phyloP scores from a whole-genome alignment of 2,888 invertebrate genomes.

The Eumacrocentrus americanus region DNA sequence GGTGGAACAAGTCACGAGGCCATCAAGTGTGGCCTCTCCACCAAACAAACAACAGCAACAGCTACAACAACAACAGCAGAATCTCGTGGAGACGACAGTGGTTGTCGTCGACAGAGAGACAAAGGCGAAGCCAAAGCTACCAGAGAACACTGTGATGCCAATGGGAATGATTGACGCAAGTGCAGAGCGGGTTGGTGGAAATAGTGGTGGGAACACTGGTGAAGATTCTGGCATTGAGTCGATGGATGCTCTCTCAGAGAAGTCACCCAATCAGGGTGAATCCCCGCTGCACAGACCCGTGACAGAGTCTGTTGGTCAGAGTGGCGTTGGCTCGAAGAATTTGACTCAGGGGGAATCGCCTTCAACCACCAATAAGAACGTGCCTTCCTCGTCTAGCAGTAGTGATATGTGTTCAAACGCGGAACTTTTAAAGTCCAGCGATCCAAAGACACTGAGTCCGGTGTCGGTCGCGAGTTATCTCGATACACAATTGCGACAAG shows the following conservation, averaged over 20 bases:
- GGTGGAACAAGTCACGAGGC: slow-evolving; percentile 32
- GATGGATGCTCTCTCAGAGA: slow-evolving; percentile 92
- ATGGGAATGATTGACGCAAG: slow-evolving; percentile 46
- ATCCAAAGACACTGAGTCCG: slow-evolving; percentile 48
- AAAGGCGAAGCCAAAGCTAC: slow-evolving; percentile 22
- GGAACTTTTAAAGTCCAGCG: slow-evolving; percentile 54
- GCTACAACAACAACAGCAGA: neutral
- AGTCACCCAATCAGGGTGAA: slow-evolving; percentile 87
- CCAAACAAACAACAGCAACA: slow-evolving; percentile 9
- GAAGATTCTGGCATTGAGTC: slow-evolving; percentile 93
- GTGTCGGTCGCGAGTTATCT: slow-evolving; percentile 48
- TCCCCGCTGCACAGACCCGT: slow-evolving; percentile 66
- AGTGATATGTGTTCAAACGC: slow-evolving; percentile 61
- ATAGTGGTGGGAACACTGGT: slow-evolving; percentile 65
- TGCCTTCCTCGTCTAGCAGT: slow-evolving; percentile 60
- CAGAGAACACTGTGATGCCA: slow-evolving; percentile 38
- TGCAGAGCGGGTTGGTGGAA: slow-evolving; percentile 46
- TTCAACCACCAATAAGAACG: slow-evolving; percentile 61
- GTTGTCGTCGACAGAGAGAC: neutral
- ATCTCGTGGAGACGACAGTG: neutral
- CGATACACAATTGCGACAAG: slow-evolving; percentile 49
- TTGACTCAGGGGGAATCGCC: slow-evolving; percentile 25
- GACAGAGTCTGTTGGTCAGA: slow-evolving; percentile 48
- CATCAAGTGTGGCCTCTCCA: slow-evolving; percentile 19
- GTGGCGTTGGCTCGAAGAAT: slow-evolving; percentile 4